Evolutionary conservation across 2,113 vertebrate genomes (phyloP).

Genomic region (Oncorhynchus masou): DNA sequence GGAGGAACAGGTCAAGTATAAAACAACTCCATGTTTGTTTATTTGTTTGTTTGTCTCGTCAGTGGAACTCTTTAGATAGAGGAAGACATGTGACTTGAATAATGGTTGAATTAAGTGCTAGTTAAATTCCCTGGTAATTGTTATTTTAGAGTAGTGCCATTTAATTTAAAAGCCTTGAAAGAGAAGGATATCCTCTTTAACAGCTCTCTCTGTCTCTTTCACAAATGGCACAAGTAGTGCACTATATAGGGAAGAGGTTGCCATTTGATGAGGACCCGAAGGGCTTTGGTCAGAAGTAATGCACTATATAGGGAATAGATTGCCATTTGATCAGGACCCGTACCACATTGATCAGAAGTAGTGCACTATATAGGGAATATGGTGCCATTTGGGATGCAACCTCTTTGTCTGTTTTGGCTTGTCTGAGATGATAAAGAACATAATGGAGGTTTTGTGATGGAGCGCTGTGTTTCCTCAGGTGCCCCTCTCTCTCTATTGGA

Average conservation of each 20-base stretch:
- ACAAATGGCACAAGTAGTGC: background rate
- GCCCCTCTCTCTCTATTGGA: constrained; percentile 56
- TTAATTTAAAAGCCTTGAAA: constrained; percentile 35
- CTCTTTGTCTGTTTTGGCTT: constrained; percentile 34
- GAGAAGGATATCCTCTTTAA: constrained; percentile 39
- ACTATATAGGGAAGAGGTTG: too few species aligned
- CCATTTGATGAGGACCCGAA: too few species aligned
- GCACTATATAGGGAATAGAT: too few species aligned
- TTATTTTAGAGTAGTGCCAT: constrained; percentile 47
- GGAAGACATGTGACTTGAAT: constrained; percentile 38
- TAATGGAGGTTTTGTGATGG: constrained; percentile 52
- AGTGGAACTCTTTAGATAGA: constrained; percentile 38
- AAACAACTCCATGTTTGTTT: constrained; percentile 35
- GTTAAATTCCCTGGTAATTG: constrained; percentile 52
- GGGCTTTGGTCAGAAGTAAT: too few species aligned
- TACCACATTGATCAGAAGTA: too few species aligned
- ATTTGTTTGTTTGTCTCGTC: constrained; percentile 3
- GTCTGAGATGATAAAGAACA: constrained; percentile 51
- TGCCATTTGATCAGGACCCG: too few species aligned
- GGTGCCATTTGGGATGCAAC: too few species aligned
- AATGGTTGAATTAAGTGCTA: constrained; percentile 43
- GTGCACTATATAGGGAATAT: too few species aligned
- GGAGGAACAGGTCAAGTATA: constrained; percentile 60
- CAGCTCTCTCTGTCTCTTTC: constrained; percentile 39
- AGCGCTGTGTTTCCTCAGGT: constrained; percentile 75